Base-by-base conservation (phyloP, 37 sponge, comb jelly and placozoan genomes). In the Haliclona indistincta region DNA sequence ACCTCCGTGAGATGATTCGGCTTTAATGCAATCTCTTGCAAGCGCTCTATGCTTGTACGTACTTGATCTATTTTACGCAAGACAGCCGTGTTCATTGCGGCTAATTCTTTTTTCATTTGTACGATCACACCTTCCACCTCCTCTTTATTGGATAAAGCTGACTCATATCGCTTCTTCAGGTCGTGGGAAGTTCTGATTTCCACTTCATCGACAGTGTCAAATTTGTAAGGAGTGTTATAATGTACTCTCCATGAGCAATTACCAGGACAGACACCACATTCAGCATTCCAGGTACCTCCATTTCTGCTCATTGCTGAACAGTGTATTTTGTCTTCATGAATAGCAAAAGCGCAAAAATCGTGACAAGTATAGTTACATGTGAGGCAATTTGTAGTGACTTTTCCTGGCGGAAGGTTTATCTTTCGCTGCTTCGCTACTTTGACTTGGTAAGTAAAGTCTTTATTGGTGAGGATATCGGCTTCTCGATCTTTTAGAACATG, bases 21-120 rank as follows among this genome's bases (percentile, higher is more conserved):
- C 17, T 70, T 76, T 23, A 84, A 65, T 4, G 84, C 84, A 47
- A 84, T 84, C 43, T 84, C 43, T 40, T 68, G 73, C 19, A 82
- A 36, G 40, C 68, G 33, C 28, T 74, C 17, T 28, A 74, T 26
- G 8, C 35, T 38, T 22, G 49, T 45, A 32, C 44, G 83, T 0
- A 56, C 83, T 67, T 74, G 39, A 2, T 45, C n/a, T 37, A 73
- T 60, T 32, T 35, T 74, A 8, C n/a, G 39, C 7, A 74, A 19
- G 3, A 74, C 64, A 28, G 49, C 13, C 0, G 51, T 23, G 1
- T 67, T 20, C 55, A 74, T 36, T 2, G 29, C 17, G 19, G 56
- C 23, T 56, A 74, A 10, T 11, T 58, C 75, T 41, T 60, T 5
- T 40, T 80, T 33, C 20, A 80, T 37, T 35, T 28, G 33, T 35